These are phyloP conservation scores for Agonopterix heracliana DNA, from an alignment of 2,888 invertebrate genomes.

Conservation along the genomic window DNA sequence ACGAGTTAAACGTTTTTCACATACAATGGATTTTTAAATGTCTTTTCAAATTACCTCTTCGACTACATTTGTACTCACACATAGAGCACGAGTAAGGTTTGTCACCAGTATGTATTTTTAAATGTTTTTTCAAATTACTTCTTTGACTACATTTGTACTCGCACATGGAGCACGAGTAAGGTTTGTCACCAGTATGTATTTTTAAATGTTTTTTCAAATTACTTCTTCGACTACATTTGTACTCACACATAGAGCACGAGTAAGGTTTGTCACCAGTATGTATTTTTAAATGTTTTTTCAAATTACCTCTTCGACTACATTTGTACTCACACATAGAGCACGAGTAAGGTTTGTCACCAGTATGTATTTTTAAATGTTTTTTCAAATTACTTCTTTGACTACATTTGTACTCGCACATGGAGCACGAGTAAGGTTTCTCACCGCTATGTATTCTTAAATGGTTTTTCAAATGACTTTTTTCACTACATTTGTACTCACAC, in stretches of 20 bases:
- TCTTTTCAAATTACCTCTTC: neutral
- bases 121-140: too few species aligned
- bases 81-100: too few species aligned
- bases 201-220: neutral
- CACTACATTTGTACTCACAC: slow-evolving; percentile 8
- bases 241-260: slow-evolving; percentile 1
- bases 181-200: too few species aligned
- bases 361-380: neutral
- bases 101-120: too few species aligned
- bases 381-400: neutral
- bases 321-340: too few species aligned
- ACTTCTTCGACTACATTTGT: neutral
- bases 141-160: too few species aligned
- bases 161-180: too few species aligned
- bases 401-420: neutral
- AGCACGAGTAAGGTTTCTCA: slow-evolving; percentile 8
- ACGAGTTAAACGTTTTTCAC: too few species aligned
- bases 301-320: slow-evolving; percentile 6
- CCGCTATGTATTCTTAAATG: too few species aligned
- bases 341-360: neutral
- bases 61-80: neutral
- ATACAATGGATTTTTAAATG: slow-evolving; percentile 16
- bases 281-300: too few species aligned
- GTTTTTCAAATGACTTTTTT: slow-evolving; percentile 5
- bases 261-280: too few species aligned